phyloP scores from a whole-genome alignment of 2,888 invertebrate species.

The Eupithecia vulgata region DNA sequence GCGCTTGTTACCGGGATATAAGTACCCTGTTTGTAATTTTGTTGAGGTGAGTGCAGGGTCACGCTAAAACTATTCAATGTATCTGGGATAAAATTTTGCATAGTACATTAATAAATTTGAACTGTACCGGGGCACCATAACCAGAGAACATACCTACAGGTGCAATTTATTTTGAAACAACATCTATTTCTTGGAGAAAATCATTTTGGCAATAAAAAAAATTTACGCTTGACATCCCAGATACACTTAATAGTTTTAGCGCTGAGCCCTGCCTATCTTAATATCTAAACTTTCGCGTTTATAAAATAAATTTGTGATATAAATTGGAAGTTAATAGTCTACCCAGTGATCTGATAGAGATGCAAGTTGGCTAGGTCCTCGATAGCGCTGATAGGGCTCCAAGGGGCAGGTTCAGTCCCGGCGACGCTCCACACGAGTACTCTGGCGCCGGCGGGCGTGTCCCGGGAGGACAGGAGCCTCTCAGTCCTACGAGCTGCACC shows the following conservation, averaged over 20 bases:
- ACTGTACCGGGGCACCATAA: too few species aligned
- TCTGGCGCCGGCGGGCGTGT: conserved; percentile 57
- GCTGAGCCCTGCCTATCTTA: neutral
- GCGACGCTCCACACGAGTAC: conserved; percentile 94
- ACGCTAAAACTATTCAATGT: too few species aligned
- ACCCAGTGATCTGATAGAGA: conserved; percentile 90
- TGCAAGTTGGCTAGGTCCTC: conserved; percentile 95
- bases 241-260: neutral
- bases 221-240: too few species aligned
- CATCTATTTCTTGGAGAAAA: too few species aligned
- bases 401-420: conserved; percentile 95
- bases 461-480: conserved; percentile 75
- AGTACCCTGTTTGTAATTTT: neutral
- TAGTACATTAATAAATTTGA: too few species aligned
- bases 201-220: too few species aligned
- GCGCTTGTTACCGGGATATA: neutral
- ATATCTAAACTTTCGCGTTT: neutral
- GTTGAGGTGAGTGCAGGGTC: too few species aligned
- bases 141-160: too few species aligned
- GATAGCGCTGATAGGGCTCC: conserved; percentile 90
- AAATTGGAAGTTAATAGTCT: neutral
- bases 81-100: too few species aligned
- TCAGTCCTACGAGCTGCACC: conserved; percentile 76
- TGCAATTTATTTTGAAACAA: too few species aligned
- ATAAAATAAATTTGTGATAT: neutral